Evolutionary conservation across 1,140 invertebrate genomes (phyloP).

Genomic region (Rhyacophila brunnea): DNA sequence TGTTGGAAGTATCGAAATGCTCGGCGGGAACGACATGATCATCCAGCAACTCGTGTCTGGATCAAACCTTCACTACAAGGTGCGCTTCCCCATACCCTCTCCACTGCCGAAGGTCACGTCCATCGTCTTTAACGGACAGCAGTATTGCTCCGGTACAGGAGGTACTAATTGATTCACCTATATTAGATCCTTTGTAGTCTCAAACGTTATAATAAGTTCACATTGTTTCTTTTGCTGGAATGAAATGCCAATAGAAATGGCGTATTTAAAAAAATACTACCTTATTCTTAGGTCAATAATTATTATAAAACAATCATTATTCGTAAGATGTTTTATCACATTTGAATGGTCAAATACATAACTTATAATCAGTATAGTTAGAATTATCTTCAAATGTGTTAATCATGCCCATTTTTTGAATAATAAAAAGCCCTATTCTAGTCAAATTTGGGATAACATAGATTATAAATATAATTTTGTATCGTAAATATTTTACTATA

Average conservation of each 20-base stretch:
- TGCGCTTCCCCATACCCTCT: constrained; percentile 39
- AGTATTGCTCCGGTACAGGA: constrained; percentile 35
- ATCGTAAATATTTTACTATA: too few relatives aligned
- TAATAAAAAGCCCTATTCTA: too few relatives aligned
- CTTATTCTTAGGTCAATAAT: too few relatives aligned
- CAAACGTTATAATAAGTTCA: neutral
- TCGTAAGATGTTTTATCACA: too few relatives aligned
- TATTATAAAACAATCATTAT: too few relatives aligned
- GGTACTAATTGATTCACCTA: constrained; percentile 32
- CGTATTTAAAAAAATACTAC: too few relatives aligned
- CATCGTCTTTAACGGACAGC: constrained; percentile 35
- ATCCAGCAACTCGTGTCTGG: constrained; percentile 36
- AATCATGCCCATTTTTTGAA: too few relatives aligned
- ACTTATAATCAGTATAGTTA: too few relatives aligned
- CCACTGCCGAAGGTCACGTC: constrained; percentile 38
- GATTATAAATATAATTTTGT: too few relatives aligned
- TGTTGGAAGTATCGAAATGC: constrained; percentile 41
- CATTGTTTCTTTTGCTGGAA: neutral
- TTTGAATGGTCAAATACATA: too few relatives aligned
- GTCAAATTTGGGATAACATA: too few relatives aligned
- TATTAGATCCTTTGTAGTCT: neutral
- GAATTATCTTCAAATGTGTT: too few relatives aligned
- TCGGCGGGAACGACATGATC: constrained; percentile 36
- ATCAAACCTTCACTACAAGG: constrained; percentile 34
- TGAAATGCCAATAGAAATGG: neutral